phyloP scores from a whole-genome alignment of 2,113 vertebrate genomes.

The Formicarius rufipectus region DNA sequence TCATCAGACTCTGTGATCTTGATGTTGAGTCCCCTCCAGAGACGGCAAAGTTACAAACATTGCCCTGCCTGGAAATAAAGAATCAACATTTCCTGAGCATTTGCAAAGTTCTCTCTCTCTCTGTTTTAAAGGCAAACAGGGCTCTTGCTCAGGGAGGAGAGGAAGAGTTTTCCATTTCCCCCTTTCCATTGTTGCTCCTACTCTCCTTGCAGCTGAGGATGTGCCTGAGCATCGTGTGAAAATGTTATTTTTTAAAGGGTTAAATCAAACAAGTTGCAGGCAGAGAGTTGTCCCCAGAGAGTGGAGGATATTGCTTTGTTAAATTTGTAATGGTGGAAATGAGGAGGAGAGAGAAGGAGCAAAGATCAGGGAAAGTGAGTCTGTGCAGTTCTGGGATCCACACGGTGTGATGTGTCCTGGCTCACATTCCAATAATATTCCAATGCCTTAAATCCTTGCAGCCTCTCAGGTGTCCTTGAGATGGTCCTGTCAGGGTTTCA shows the following conservation, averaged over 20 bases:
- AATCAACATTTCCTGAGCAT: background rate
- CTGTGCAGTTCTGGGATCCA: background rate
- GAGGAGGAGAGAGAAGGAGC: background rate
- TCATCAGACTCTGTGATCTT: conserved; percentile 12
- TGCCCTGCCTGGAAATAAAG: background rate
- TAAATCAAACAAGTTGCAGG: background rate
- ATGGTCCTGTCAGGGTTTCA: background rate
- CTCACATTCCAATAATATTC: background rate
- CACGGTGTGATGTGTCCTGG: background rate
- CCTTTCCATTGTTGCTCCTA: background rate
- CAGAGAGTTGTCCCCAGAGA: background rate
- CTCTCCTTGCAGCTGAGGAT: background rate
- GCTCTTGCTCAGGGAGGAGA: background rate
- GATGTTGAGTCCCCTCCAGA: conserved; percentile 6
- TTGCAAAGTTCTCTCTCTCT: background rate
- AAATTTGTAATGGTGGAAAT: background rate
- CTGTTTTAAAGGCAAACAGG: background rate
- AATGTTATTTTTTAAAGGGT: background rate
- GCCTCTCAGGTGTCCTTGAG: background rate
- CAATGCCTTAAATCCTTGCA: background rate
- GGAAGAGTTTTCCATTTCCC: background rate
- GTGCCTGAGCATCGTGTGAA: background rate
- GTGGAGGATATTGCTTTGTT: background rate
- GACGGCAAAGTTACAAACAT: background rate
- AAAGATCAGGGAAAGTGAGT: background rate